Base-by-base conservation (phyloP, 1,140 invertebrate species). In the Thaumetopoea pityocampa region DNA sequence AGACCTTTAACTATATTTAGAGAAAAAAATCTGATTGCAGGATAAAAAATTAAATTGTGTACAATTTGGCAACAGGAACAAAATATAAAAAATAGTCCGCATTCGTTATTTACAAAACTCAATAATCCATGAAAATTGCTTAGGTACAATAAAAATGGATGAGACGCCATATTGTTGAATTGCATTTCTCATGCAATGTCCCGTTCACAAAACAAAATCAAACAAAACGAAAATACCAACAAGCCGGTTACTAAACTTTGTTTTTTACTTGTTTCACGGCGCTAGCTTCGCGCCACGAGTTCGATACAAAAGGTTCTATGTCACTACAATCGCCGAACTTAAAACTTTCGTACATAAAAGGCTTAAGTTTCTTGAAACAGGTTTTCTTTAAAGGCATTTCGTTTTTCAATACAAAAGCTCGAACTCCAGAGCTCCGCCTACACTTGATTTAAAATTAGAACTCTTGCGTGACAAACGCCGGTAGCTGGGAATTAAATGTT, bases 381-480 rank as follows among this genome's bases (percentile, higher is more conserved):
- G 70, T 81, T 80, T 72, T 67, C 67, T 72, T 79, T 73, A 79
- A 73, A 83, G 76, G 77, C 76, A 68, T 80, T 83, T 74, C 71
- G 74, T 79, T 81, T 80, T 80, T 83, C 70, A 79, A 76, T 78
- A 70, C 68, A 69, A 76, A 79, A 81, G 72, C 74, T 70, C 66
- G 51, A 50, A 72, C 61, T 67, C 56, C 46, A 74, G 72, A 68
- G 73, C 79, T 78, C 79, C 79, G 79, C 79, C 79, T 81, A 83
- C 79, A 78, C 76, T 81, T 77, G 72, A 80, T 83, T 83, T 83
- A 80, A 83, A 83, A 83, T 83, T 79, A 81, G 77, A 83, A 80
- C 79, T 70, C 74, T 80, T 76, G 74, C 79, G 61, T 83, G 72
- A 83, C 70, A 80, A 83, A 80, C 74, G 79, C 71, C 67, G 74